Evolutionary conservation across 2,888 invertebrate species (phyloP), one percentile per base, ranked within the genome.

Genomic region (Drepana falcataria): DNA sequence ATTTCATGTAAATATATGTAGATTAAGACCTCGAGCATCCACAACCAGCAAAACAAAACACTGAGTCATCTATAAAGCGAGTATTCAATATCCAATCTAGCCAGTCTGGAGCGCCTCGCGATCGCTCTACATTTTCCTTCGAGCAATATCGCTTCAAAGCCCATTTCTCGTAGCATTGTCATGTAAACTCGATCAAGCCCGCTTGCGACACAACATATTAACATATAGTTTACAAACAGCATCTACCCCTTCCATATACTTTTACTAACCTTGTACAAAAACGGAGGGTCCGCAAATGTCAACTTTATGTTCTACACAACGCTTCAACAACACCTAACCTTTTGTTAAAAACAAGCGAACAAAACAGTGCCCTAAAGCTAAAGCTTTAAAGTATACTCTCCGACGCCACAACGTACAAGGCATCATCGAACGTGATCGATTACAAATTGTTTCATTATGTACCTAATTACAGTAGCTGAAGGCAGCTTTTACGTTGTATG

Each of bases 191-290:
- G 77, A 83, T 83, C 75, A 74, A 64, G 21, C 61, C 59, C 57
- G 66, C 67, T 75, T 66, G 74, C 71, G 70, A 82, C 80, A 83
- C 81, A 84, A 80, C 77, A 74, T 76, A 80, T 83, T 83, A 82
- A 75, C 81, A 82, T 81, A 81, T 69, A 76, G 72, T 73, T 65
- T 66, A 66, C 67, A 68, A 69, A 63, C 59, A 67, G 64, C 70
- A 68, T 56, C 59, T 62, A 53, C 52, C 48, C 21, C 21, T 21
- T 21, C 21, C 35, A 48, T 66, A 68, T 72, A 73, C 72, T 70
- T 66, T 69, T 66, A 65, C 66, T 7, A 51, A 51, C 51, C 58
- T 65, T 65, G 56, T 66, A 65, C 57, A 62, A 68, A 68, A 75
- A 64, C 64, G 63, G 60, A 61, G 61, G 64, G 58, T 60, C 63